A percentile compares a stretch with the other conserved stretches of the same genome.
Conservation (phyloP, 2,888 invertebrate species). For the Eilema sororculum region DNA sequence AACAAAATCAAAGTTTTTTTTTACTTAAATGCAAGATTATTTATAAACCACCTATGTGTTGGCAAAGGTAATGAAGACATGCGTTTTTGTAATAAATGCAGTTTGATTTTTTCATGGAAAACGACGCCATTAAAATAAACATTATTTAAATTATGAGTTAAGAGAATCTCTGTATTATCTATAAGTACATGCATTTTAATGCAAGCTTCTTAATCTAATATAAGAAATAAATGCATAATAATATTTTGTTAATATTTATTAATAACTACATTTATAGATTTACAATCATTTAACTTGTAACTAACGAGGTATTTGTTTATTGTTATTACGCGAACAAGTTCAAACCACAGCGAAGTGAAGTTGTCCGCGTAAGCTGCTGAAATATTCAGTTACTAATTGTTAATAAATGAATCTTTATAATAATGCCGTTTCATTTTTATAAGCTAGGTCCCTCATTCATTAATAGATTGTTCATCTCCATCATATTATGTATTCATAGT, state of each 20-base stretch:
- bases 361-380: constrained; percentile 69
- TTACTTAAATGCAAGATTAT: constrained; percentile 17
- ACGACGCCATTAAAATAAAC: constrained; percentile 41
- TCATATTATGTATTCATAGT: no score
- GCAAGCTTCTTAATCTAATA: constrained; percentile 52
- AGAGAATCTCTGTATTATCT: constrained; percentile 49
- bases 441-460: neutral
- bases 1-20: constrained; percentile 35
- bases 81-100: constrained; percentile 28
- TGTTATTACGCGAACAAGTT: constrained; percentile 73
- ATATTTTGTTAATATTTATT: constrained; percentile 85
- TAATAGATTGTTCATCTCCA: no score
- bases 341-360: constrained; percentile 49
- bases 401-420: constrained; percentile 84
- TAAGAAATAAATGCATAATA: constrained; percentile 68
- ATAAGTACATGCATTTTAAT: constrained; percentile 51
- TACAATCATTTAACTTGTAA: constrained; percentile 71
- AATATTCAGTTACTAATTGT: constrained; percentile 83
- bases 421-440: constrained; percentile 53
- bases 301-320: constrained; percentile 77
- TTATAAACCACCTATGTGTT: constrained; percentile 41
- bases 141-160: constrained; percentile 47
- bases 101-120: constrained; percentile 31
- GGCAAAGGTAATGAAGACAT: constrained; percentile 33
- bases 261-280: constrained; percentile 69